Percentiles rank a stretch among this genome's conserved stretches.
phyloP scores from a whole-genome alignment of 2,888 invertebrate species.

The Pyrrhosoma nymphula region DNA sequence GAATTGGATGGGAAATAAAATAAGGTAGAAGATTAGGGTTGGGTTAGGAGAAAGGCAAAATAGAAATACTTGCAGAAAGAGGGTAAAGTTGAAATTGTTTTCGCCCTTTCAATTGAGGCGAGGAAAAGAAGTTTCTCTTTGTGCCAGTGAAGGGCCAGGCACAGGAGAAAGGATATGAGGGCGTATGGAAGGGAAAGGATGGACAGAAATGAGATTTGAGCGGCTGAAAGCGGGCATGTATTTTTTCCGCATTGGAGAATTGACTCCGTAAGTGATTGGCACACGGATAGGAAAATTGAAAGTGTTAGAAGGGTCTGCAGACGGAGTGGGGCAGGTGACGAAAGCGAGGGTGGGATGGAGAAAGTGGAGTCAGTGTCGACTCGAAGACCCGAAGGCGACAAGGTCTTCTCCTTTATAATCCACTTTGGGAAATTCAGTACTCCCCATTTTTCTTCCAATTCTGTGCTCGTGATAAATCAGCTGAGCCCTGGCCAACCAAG shows the following conservation, averaged over 20 bases:
- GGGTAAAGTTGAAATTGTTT: background rate
- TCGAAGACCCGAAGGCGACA: no score
- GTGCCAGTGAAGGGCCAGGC: no score
- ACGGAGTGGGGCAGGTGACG: background rate
- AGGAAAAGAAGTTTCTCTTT: background rate
- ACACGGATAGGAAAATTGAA: background rate
- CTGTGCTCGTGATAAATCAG: no score
- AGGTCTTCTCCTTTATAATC: no score
- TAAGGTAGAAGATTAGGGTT: background rate
- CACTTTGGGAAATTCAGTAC: no score
- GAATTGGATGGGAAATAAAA: background rate
- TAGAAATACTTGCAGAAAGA: background rate
- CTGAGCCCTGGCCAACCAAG: no score
- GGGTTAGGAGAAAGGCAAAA: background rate
- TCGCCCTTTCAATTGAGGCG: background rate
- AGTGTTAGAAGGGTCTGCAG: background rate
- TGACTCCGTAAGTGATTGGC: background rate
- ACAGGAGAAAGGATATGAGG: background rate
- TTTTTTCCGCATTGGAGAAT: background rate
- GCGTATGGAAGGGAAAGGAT: background rate
- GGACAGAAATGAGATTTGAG: constrained; percentile 2
- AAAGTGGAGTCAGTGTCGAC: background rate
- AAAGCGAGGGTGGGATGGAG: background rate
- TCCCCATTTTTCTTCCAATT: no score
- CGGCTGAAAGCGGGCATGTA: background rate